phyloP scores from a whole-genome alignment of 2,797 vertebrate genomes.

The Chelon auratus region DNA sequence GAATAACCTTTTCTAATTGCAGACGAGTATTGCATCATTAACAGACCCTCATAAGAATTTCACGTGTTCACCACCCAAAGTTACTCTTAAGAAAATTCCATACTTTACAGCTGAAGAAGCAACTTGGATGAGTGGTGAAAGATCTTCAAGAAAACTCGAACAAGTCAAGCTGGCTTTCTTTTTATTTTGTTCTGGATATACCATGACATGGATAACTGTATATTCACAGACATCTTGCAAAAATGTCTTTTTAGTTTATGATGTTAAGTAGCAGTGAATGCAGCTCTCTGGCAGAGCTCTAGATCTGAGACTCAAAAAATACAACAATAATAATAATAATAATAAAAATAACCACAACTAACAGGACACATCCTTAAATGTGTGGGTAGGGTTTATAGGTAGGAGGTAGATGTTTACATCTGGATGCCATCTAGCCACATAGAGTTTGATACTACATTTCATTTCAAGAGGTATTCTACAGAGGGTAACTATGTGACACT shows the following conservation, averaged over 20 bases:
- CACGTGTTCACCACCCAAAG: no score
- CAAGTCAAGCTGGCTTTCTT: neutral
- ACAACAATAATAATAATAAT: neutral
- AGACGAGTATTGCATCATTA: no score
- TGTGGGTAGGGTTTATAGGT: conserved; percentile 1
- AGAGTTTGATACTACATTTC: neutral
- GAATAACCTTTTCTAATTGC: no score
- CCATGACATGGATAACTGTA: neutral
- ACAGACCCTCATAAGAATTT: no score
- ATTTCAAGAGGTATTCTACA: neutral
- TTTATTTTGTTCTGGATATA: no score
- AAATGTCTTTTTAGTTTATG: neutral
- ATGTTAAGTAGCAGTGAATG: neutral
- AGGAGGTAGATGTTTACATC: conserved; percentile 22
- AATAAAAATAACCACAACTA: neutral
- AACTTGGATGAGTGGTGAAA: no score
- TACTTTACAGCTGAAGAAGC: no score
- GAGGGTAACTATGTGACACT: no score
- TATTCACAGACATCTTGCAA: neutral
- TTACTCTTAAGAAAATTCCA: no score
- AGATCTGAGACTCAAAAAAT: neutral
- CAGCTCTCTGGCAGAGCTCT: neutral
- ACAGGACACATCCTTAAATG: neutral
- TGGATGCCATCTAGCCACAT: neutral
- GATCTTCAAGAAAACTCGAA: no score